phyloP scores from a whole-genome alignment of 2,797 vertebrate species.

The Erpetoichthys calabaricus region DNA sequence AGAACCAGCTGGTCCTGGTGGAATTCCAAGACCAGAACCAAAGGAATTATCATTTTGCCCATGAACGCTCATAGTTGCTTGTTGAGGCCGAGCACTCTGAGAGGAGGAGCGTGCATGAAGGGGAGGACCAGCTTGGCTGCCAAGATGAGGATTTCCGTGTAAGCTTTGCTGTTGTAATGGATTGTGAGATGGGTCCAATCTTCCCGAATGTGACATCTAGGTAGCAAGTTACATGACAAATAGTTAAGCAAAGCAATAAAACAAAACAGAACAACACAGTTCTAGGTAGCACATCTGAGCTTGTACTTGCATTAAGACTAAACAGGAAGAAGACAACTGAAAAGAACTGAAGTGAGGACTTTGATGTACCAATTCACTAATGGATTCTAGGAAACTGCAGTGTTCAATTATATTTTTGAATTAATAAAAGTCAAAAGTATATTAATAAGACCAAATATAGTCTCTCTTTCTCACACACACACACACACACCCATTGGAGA shows the following conservation, averaged over 20 bases:
- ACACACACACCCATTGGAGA: too few relatives aligned
- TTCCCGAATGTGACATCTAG: slow-evolving; percentile 57
- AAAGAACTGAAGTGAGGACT: too few relatives aligned
- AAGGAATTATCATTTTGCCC: slow-evolving; percentile 42
- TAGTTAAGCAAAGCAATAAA: background rate
- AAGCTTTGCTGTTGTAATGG: slow-evolving; percentile 47
- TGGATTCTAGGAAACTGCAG: too few relatives aligned
- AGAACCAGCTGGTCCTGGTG: slow-evolving; percentile 32
- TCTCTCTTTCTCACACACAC: too few relatives aligned
- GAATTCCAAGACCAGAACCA: slow-evolving; percentile 34
- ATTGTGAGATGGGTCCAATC: slow-evolving; percentile 63
- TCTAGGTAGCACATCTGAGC: background rate
- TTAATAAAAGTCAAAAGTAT: too few relatives aligned
- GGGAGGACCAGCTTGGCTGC: slow-evolving; percentile 49
- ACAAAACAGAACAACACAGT: background rate
- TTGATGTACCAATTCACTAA: too few relatives aligned
- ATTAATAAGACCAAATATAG: too few relatives aligned
- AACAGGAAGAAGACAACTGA: background rate
- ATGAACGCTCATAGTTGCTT: slow-evolving; percentile 26
- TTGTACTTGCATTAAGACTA: background rate
- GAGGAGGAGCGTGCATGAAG: slow-evolving; percentile 57
- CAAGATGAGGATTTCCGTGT: slow-evolving; percentile 42
- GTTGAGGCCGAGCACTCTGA: slow-evolving; percentile 42
- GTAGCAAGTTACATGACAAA: background rate
- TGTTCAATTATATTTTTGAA: too few relatives aligned